Percentiles rank a stretch among this genome's conserved stretches.
Conservation (phyloP, 2,113 vertebrate genomes). For the Coreoperca whiteheadi region DNA sequence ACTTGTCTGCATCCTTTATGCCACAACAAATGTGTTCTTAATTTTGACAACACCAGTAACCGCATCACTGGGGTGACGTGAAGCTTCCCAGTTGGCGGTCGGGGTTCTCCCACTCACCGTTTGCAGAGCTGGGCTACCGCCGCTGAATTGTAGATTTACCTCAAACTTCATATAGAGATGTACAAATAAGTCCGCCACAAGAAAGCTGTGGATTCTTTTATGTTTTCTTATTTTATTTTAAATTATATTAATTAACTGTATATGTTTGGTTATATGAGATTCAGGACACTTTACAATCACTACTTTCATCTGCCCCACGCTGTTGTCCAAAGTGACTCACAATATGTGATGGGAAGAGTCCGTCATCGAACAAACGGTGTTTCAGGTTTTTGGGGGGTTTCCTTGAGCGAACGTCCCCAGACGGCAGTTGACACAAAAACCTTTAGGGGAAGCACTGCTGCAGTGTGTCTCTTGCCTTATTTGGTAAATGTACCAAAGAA, state of each 20-base stretch:
- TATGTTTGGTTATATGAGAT: too few relatives aligned
- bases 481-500: neutral
- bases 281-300: neutral
- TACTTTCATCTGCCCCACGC: neutral
- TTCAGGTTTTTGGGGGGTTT: neutral
- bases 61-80: neutral
- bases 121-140: neutral
- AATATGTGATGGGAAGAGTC: too few relatives aligned
- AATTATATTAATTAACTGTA: neutral
- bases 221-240: neutral
- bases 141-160: neutral
- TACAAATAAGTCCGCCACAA: neutral
- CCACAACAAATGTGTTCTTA: neutral
- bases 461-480: neutral
- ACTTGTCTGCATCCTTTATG: neutral
- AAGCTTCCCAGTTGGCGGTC: neutral
- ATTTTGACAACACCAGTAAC: neutral
- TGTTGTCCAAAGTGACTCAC: neutral
- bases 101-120: neutral
- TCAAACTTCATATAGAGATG: neutral
- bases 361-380: too few relatives aligned
- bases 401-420: neutral
- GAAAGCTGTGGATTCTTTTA: neutral
- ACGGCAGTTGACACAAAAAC: neutral
- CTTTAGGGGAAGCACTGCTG: neutral